Base-by-base conservation (phyloP, 2,888 invertebrate species). In the Cosmopolites sordidus region DNA sequence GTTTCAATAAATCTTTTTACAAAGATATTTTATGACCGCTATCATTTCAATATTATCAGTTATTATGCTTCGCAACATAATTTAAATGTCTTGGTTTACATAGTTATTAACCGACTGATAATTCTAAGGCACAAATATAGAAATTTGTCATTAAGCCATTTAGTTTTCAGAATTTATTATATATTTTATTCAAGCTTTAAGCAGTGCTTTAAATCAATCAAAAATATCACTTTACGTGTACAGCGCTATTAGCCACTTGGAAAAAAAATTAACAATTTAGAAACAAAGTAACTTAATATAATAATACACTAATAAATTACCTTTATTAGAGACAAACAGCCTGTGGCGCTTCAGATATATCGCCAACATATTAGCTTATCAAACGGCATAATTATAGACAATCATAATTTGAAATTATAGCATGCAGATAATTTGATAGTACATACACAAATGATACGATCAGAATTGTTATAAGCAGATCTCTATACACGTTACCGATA, bases 371-470 rank as follows among this genome's bases (percentile, higher is more conserved):
- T 60, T 60, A 57, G 58, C 48, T 51, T 60, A 60, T 60, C 58
- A 54, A 45, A 59, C 52, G 43, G 53, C 48, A 50, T 58, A 49
- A 61, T 60, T 58, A 61, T 54, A 53, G 58, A 52, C 59, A 62
- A 62, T 63, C 63, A 62, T 58, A 51, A 51, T 54, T 53, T 46
- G 58, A 61, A 63, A 62, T 63, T 62, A 61, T 56, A 59, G 58
- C 54, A 60, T 60, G 58, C 41, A 48, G 59, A 60, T 59, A 56
- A 56, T 57, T 54, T 55, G 54, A 48, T 52, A 48, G 46, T 48
- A 52, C 47, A 43, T 48, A 54, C 50, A 29, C 54, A 47, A 40
- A 40, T 41, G 58, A 59, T 60, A 59, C 29, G 48, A 60, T 59
- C 57, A 22, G 30, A 43, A 46, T 53, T 52, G 59, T 56, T 58